phyloP scores from a whole-genome alignment of 1,140 invertebrate genomes.

The Temnothorax curvispinosus region DNA sequence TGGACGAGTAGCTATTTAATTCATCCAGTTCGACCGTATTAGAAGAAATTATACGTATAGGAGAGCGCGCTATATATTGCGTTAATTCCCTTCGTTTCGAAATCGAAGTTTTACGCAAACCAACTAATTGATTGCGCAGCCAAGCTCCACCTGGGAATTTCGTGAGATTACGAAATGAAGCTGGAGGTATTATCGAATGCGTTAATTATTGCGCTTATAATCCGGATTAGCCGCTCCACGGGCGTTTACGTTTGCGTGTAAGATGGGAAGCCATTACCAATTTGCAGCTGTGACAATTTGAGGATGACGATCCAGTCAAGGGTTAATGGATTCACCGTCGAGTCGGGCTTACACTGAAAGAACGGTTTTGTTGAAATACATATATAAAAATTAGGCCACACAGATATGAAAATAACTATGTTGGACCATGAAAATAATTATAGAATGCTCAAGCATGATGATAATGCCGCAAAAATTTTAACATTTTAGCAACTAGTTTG shows the following conservation, averaged over 20 bases:
- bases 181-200: slow-evolving; percentile 52
- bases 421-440: too few relatives aligned
- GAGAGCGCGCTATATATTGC: background rate
- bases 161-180: slow-evolving; percentile 48
- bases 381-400: background rate
- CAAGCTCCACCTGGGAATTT: slow-evolving; percentile 17
- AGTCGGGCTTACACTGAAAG: background rate
- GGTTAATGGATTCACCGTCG: slow-evolving; percentile 3
- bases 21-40: background rate
- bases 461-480: too few relatives aligned
- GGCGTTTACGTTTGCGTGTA: slow-evolving; percentile 26
- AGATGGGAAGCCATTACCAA: slow-evolving; percentile 26
- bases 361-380: background rate
- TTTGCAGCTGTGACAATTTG: slow-evolving; percentile 16
- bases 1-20: background rate
- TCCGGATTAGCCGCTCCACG: slow-evolving; percentile 35
- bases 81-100: slow-evolving; percentile 11
- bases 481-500: too few relatives aligned
- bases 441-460: too few relatives aligned
- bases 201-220: slow-evolving; percentile 57
- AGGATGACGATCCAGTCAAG: background rate
- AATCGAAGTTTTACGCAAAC: slow-evolving; percentile 38
- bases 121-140: slow-evolving; percentile 34
- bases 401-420: background rate
- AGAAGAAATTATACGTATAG: slow-evolving; percentile 28